Conservation (phyloP, 2,888 invertebrate genomes). For the Aporophyla nigra region DNA sequence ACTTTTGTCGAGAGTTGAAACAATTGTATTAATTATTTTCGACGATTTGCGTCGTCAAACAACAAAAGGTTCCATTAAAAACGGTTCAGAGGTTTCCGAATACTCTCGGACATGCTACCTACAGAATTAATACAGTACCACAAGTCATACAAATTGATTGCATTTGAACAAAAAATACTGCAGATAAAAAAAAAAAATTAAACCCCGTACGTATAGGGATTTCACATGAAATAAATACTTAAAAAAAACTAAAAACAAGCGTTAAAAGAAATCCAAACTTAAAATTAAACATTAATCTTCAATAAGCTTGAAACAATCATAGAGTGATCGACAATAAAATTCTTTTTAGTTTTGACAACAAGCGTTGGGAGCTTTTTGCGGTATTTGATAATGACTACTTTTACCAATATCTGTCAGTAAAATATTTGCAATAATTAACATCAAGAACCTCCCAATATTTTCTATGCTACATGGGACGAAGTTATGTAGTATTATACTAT, state of each 20-base stretch:
- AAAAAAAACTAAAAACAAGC: too few relatives aligned
- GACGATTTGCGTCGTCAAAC: neutral
- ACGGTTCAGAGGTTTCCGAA: neutral
- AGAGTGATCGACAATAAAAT: too few relatives aligned
- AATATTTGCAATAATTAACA: too few relatives aligned
- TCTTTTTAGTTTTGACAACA: too few relatives aligned
- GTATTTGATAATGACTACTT: too few relatives aligned
- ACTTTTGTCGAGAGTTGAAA: conserved; percentile 7
- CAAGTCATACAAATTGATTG: neutral
- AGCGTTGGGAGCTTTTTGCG: too few relatives aligned
- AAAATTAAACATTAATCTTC: neutral
- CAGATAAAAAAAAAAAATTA: neutral
- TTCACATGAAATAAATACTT: neutral
- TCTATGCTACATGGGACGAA: too few relatives aligned
- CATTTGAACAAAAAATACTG: neutral
- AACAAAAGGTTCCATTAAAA: conserved; percentile 5
- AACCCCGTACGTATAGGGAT: neutral
- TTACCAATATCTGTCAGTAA: too few relatives aligned
- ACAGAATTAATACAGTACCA: neutral
- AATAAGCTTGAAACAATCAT: too few relatives aligned
- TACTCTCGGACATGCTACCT: neutral
- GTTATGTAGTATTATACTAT: too few relatives aligned
- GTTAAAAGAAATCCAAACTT: neutral
- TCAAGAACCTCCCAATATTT: too few relatives aligned
- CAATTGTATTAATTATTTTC: conserved; percentile 14